Evolutionary conservation across 2,797 vertebrate species (phyloP), one percentile per base, ranked within the genome.

Genomic region (Falco peregrinus): DNA sequence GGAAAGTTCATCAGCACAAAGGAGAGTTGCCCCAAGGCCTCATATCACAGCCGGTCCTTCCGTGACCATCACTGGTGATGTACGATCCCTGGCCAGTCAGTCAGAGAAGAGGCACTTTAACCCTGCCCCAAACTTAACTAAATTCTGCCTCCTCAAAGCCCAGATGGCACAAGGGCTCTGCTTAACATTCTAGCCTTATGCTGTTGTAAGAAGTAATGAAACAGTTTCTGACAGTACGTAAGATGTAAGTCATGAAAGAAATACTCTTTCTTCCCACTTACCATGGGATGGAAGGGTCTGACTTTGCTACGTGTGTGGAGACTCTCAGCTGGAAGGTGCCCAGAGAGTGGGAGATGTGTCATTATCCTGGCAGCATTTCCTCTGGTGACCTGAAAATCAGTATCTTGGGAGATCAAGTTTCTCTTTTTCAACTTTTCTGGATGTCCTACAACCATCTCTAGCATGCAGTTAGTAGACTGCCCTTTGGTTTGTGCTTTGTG

Each of bases 401-500:
- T 50, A 6, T 54, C 56, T 28, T 41, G 41, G 56, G 57, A 89
- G 68, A 43, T 64, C 10, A 8, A 21, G 20, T 79, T 83, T 88
- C 59, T 84, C 16, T 83, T 73, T n/a, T 59, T 29, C 83, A 82
- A 53, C 69, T 90, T 63, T 70, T 68, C 54, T 84, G 76, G 76
- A 29, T 69, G n/a, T 26, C 51, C 53, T 76, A 35, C 57, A 77
- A 31, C 16, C 28, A 9, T 19, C 24, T 31, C 41, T 18, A 78
- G 80, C 29, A 3, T 5, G 15, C 33, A 41, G 9, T 16, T 78
- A 17, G 33, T 10, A 85, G 33, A 67, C 16, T 11, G 31, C 0
- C 2, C 53, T 61, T 63, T 37, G 41, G 0, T 1, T 56, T 54
- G 73, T 5, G 0, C 39, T 77, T 31, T 5, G 11, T 1, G 0